These are phyloP conservation scores for Drepana falcataria DNA, from an alignment of 2,888 invertebrate genomes.

Conservation along the genomic window DNA sequence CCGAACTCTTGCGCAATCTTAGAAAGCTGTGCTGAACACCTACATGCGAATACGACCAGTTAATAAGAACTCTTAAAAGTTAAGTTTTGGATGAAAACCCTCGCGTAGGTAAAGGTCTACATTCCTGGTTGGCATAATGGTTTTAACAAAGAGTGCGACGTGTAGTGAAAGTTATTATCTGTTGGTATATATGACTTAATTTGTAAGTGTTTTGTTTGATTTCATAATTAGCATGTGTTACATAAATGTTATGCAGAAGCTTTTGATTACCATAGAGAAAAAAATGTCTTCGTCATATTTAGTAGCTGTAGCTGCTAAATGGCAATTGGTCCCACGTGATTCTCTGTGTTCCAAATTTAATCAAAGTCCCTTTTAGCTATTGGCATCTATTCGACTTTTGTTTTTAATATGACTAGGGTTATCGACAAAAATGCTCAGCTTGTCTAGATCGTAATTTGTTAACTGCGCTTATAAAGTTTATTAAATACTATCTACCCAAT, in stretches of 20 bases:
- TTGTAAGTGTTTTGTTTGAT: background rate
- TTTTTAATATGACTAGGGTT: too few species aligned
- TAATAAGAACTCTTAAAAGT: background rate
- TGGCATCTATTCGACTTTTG: too few species aligned
- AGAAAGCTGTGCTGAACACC: background rate
- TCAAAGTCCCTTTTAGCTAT: too few species aligned
- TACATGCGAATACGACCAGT: background rate
- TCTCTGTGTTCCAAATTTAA: too few species aligned
- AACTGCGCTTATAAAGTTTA: too few species aligned
- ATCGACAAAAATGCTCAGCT: too few species aligned
- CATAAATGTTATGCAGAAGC: background rate
- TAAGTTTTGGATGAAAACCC: background rate
- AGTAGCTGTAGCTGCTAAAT: too few species aligned
- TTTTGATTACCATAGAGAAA: background rate
- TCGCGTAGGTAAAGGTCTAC: background rate
- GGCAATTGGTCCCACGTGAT: too few species aligned
- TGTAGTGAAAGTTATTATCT: background rate
- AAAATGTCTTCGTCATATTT: too few species aligned
- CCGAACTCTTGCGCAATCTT: background rate
- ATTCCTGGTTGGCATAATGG: background rate
- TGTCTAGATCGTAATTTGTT: too few species aligned
- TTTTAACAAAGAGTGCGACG: background rate
- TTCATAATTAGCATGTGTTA: background rate
- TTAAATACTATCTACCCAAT: too few species aligned
- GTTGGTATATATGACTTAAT: background rate